Evolutionary conservation across 1,140 invertebrate genomes (phyloP), one percentile per base, ranked within the genome.

Genomic region (Drosophila mayri): DNA sequence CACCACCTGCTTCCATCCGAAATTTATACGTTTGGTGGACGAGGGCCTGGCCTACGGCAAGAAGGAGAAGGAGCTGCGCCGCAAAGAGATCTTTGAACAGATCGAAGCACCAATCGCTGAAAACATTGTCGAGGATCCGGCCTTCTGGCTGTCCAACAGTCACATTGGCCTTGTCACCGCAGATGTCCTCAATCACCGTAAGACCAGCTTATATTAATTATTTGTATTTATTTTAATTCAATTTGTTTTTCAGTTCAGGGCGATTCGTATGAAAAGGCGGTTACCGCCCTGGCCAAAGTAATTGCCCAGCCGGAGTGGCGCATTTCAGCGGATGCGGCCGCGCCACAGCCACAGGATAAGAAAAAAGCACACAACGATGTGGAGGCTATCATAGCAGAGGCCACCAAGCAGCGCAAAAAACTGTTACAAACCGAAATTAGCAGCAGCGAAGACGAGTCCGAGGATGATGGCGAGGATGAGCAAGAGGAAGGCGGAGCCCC

Each of bases 41-140:
- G 92, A 95, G 72, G 97, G 97, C 1, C 95, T 97, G 74, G 93
- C 93, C 8, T 96, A 94, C 68, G 94, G 94, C n/a, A 98, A 98
- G 91, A 99, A 99, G 92, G 95, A 97, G 30, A 92, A 94, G 7
- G 94, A 95, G 9, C 79, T 96, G 14, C 93, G 97, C 47, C 94
- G 95, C 28, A 94, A 95, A 38, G 98, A 99, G 93, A 93, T 99
- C 7, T 91, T 96, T 12, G 94, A 95, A 25, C 94, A 94, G 52
- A 94, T 97, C 1, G 94, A 95, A 28, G 93, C 94, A 1, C 93
- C 93, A 14, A 92, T 98, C 35, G 92, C 97, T 3, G 90, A 95
- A 22, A 93, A 94, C 38, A 94, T 98, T 35, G 90, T 92, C 16
- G 92, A 94, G 22, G 94, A 98, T 71, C 91, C 95, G 0, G 75